Base-by-base conservation (phyloP, 2,797 vertebrate species). In the Enteromius treurensis region DNA sequence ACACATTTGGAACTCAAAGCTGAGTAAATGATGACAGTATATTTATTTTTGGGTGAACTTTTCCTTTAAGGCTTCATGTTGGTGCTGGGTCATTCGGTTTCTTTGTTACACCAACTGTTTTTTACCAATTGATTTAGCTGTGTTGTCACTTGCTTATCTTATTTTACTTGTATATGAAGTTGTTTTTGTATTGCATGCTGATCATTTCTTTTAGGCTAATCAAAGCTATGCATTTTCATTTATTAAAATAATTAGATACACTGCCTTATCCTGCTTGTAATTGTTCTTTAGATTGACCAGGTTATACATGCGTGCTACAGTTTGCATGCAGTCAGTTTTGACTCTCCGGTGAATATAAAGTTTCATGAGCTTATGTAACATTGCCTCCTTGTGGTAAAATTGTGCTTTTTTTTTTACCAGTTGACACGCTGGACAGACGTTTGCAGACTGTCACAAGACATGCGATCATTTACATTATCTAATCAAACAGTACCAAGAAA, bases 341-440 rank as follows among this genome's bases (percentile, higher is more conserved):
- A 64, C 64, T 15, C 71, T n/a, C 14, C 1, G 23, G 73, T 55
- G 51, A 58, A 5, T 55, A 75, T 55, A 58, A 75, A 55, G 73
- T 55, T 40, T 17, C 34, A 58, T 40, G 7, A 67, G 51, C 67
- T 78, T 69, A 65, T 74, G 75, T n/a, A 67, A 69, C 51, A 69
- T 37, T 83, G 85, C 80, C 81, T 68, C 77, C 77, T 74, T 82
- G 84, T 82, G 84, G 80, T 70, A 68, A 53, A 79, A 42, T 49
- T 37, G 40, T 47, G 5, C 29, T n/a, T n/a, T n/a, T 37, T n/a
- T 78, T 78, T 47, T 78, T 32, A 78, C 17, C 53, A 17, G 42
- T 64, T 32, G 42, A 34, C 10, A 13, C 0, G 2, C 51, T 14
- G 17, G 42, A 42, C 45, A 67, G 45, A 55, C 3, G 5, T 47